These are phyloP conservation scores for Oenanthe oenanthe DNA, from an alignment of 2,113 vertebrate species.

Conservation along the genomic window DNA sequence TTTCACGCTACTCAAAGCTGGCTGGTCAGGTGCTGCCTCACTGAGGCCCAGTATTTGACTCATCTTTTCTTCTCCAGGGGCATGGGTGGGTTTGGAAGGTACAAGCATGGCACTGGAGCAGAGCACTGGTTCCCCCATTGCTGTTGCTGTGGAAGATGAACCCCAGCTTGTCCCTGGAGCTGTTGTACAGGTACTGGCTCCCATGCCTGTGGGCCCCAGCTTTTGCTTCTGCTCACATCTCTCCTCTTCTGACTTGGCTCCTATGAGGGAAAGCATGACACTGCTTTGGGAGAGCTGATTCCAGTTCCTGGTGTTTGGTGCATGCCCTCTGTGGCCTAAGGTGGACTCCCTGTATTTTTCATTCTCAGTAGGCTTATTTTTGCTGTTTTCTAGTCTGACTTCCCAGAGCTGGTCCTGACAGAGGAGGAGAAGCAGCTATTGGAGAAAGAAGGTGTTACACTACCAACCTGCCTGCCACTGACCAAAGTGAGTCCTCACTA, in stretches of 20 bases:
- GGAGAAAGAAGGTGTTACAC: conserved; percentile 81
- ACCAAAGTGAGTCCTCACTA: conserved; percentile 79
- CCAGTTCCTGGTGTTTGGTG: not conserved
- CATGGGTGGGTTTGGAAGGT: not conserved
- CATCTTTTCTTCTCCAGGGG: not conserved
- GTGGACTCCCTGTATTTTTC: not conserved
- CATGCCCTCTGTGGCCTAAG: fast-evolving
- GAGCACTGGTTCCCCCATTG: not conserved
- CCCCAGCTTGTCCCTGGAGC: not conserved
- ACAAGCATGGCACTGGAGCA: not conserved
- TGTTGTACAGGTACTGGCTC: not conserved
- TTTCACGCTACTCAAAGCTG: not conserved
- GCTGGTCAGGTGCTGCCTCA: not conserved
- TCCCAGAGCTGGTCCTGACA: conserved; percentile 81
- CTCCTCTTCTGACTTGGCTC: not conserved
- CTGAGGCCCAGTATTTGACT: not conserved
- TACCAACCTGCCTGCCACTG: conserved; percentile 83
- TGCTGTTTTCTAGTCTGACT: conserved; percentile 66
- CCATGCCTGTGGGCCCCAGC: fast-evolving
- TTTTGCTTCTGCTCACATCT: not conserved
- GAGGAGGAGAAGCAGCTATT: conserved; percentile 87
- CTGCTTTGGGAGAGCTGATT: not conserved
- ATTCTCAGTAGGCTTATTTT: not conserved
- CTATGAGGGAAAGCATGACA: not conserved
- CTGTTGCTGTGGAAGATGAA: not conserved